These are phyloP conservation scores for Trididemnum miniatum DNA, from an alignment of 23 tunicate genomes.

Conservation along the genomic window DNA sequence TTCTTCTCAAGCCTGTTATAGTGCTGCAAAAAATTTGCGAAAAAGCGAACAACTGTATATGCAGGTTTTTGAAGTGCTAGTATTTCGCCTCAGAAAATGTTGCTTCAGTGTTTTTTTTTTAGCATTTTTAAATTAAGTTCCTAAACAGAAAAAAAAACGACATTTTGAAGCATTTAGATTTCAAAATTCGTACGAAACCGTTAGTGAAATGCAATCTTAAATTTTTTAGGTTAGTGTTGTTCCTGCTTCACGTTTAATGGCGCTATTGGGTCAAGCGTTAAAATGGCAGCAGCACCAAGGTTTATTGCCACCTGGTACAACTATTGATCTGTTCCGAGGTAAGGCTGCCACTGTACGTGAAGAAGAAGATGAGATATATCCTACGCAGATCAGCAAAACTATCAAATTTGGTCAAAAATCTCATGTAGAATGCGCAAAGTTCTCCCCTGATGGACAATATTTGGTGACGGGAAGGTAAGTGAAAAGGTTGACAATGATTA, in stretches of 20 bases:
- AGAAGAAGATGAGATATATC: constrained; percentile 91
- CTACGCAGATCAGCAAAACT: constrained; percentile 90
- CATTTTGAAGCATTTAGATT: too few relatives aligned
- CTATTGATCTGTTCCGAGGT: constrained; percentile 96
- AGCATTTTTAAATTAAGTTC: too few relatives aligned
- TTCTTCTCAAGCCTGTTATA: too few relatives aligned
- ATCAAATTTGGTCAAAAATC: constrained; percentile 90
- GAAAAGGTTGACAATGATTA: too few relatives aligned
- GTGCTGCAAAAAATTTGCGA: too few relatives aligned
- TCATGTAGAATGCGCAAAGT: constrained; percentile 93
- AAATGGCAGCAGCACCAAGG: constrained; percentile 99
- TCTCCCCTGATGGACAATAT: constrained; percentile 97
- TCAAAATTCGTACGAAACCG: too few relatives aligned
- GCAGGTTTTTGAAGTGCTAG: too few relatives aligned
- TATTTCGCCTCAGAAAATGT: too few relatives aligned
- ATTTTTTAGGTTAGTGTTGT: constrained; percentile 79
- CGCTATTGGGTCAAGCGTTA: constrained; percentile 88
- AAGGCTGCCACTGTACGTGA: constrained; percentile 84
- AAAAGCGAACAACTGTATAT: too few relatives aligned
- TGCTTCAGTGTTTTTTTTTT: too few relatives aligned
- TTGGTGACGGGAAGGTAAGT: constrained; percentile 93
- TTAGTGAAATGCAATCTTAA: too few relatives aligned
- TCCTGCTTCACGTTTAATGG: constrained; percentile 96
- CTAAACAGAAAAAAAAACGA: too few relatives aligned
- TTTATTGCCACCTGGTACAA: constrained; percentile 86